Evolutionary conservation across 2,797 vertebrate species (phyloP).

Genomic region (Leptatherina wallacei): DNA sequence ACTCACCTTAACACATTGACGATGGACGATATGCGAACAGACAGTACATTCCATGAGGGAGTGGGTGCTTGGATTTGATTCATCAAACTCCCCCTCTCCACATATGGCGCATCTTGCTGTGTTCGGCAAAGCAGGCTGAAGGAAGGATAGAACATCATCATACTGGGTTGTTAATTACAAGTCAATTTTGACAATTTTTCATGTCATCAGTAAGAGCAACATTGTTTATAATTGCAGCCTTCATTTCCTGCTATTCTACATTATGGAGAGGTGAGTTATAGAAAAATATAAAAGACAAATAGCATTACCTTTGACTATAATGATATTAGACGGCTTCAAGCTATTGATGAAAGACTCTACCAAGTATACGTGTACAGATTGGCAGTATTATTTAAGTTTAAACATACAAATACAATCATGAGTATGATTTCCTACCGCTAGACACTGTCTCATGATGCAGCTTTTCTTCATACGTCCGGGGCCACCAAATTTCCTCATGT

Average conservation of each 20-base stretch:
- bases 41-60: slow-evolving; percentile 98
- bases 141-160: background rate
- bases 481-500: slow-evolving; percentile 97
- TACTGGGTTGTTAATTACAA: background rate
- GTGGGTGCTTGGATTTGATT: slow-evolving; percentile 86
- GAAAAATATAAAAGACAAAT: background rate
- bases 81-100: slow-evolving; percentile 89
- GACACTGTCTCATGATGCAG: slow-evolving; percentile 92
- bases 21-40: slow-evolving; percentile 95
- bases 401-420: background rate
- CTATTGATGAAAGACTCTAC: background rate
- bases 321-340: background rate
- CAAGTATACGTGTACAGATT: background rate
- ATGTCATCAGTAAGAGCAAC: background rate
- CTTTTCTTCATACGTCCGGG: slow-evolving; percentile 96
- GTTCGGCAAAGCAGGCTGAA: slow-evolving; percentile 92
- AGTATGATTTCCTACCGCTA: slow-evolving; percentile 84
- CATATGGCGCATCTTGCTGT: slow-evolving; percentile 94
- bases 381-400: background rate
- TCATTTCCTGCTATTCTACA: background rate
- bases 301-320: too few relatives aligned
- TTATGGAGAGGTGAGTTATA: background rate
- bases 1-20: slow-evolving; percentile 91
- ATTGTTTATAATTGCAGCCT: background rate
- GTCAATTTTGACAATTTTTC: background rate